phyloP scores from a whole-genome alignment of 2,113 vertebrate genomes.

The Nothocercus nigrocapillus region DNA sequence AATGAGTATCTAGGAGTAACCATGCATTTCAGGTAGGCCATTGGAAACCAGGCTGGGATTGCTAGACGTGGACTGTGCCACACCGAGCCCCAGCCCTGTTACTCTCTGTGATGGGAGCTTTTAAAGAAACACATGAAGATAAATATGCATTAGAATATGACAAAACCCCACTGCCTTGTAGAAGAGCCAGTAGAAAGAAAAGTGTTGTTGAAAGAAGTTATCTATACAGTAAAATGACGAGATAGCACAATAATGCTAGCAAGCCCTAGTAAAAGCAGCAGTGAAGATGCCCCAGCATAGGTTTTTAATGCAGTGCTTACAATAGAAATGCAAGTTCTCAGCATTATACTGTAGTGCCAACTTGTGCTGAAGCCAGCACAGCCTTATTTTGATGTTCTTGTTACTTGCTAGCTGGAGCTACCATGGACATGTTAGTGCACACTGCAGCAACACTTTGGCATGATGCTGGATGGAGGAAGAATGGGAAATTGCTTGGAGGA shows the following conservation, averaged over 20 bases:
- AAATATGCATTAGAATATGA: constrained; percentile 34
- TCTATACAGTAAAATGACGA: neutral
- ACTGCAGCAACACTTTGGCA: neutral
- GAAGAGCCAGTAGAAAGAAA: constrained; percentile 39
- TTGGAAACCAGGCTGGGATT: neutral
- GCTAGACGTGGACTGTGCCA: constrained; percentile 39
- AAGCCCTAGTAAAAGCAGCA: neutral
- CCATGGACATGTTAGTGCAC: neutral
- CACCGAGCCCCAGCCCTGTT: constrained; percentile 7
- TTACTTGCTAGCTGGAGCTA: neutral
- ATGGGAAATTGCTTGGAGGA: neutral
- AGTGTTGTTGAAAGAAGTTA: constrained; percentile 20
- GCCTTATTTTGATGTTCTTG: neutral
- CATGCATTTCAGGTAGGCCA: constrained; percentile 22
- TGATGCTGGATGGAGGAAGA: neutral
- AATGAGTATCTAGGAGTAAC: neutral
- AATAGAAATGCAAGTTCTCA: neutral
- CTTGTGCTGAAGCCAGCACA: neutral
- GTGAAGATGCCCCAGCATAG: neutral
- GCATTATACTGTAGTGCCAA: neutral
- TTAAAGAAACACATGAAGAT: constrained; percentile 31
- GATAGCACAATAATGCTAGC: neutral
- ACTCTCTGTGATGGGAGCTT: neutral
- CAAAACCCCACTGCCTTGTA: neutral
- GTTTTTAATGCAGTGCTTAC: neutral